Percentiles rank a stretch among this genome's conserved stretches.
Conservation (phyloP, 92 coral and sea anemone genomes). For the Umimayanthus chanpuru region DNA sequence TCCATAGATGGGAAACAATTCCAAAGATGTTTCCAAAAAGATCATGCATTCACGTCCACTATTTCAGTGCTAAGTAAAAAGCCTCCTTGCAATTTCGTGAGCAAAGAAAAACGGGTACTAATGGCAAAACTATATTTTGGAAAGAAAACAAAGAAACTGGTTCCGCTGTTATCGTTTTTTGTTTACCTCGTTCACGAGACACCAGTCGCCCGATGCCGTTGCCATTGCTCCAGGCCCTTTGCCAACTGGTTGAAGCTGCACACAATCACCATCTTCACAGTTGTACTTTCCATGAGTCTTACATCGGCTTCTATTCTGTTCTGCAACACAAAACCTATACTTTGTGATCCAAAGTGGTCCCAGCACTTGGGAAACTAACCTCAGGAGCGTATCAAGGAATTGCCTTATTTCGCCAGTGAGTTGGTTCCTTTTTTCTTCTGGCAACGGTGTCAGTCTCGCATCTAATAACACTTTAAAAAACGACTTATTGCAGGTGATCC, state of each 20-base stretch:
- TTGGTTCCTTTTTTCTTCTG: not conserved
- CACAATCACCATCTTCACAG: not conserved
- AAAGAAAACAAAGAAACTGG: too few species aligned
- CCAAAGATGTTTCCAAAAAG: too few species aligned
- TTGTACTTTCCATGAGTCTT: not conserved
- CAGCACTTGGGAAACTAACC: not conserved
- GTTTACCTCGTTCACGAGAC: not conserved
- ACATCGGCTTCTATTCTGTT: not conserved
- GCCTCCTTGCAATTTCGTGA: too few species aligned
- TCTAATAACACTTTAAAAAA: not conserved
- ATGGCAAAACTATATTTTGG: not conserved
- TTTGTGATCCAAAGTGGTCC: not conserved
- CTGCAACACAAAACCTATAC: not conserved
- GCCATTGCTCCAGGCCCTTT: not conserved
- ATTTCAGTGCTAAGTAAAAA: too few species aligned
- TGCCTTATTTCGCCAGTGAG: not conserved
- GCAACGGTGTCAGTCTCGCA: not conserved
- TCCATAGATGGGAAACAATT: too few species aligned
- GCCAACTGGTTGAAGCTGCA: not conserved
- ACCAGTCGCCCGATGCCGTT: conserved; percentile 7
- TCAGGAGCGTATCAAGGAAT: not conserved
- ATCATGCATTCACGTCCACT: too few species aligned
- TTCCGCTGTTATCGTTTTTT: not conserved
- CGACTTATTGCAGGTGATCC: not conserved
- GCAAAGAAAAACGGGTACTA: not conserved